These are phyloP conservation scores for Caenorhabditis japonica DNA, from an alignment of 2,888 invertebrate genomes.

Conservation along the genomic window DNA sequence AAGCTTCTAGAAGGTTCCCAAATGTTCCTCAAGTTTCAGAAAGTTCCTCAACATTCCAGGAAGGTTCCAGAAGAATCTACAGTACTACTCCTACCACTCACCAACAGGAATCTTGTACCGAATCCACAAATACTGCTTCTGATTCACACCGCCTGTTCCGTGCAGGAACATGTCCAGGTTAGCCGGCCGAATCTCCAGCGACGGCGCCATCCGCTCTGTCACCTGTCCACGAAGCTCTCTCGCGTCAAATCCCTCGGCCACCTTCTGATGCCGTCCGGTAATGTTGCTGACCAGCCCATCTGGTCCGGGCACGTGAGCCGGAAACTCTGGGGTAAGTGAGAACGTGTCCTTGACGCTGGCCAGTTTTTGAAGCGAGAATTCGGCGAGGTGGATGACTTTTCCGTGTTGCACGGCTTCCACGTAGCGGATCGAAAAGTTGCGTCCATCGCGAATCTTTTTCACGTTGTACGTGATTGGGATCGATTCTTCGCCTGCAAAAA, in stretches of 20 bases:
- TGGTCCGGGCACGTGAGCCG: slow-evolving; percentile 58
- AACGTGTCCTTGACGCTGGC: slow-evolving; percentile 58
- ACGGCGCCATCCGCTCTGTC: slow-evolving; percentile 63
- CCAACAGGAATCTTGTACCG: slow-evolving; percentile 66
- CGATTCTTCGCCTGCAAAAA: slow-evolving; percentile 56
- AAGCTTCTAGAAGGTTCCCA: background rate
- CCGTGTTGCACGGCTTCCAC: slow-evolving; percentile 68
- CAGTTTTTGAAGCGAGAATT: slow-evolving; percentile 68
- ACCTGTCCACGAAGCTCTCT: slow-evolving; percentile 62
- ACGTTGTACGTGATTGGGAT: slow-evolving; percentile 67
- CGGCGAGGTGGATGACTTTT: slow-evolving; percentile 67
- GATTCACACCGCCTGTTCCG: slow-evolving; percentile 62
- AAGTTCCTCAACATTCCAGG: no score
- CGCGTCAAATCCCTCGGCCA: slow-evolving; percentile 56
- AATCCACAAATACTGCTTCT: slow-evolving; percentile 68
- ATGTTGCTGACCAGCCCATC: slow-evolving; percentile 60
- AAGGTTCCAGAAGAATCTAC: background rate
- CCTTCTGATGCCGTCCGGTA: slow-evolving; percentile 53
- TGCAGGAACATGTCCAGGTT: slow-evolving; percentile 62
- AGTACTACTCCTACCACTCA: slow-evolving; percentile 20
- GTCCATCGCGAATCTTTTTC: slow-evolving; percentile 67
- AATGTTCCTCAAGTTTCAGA: background rate
- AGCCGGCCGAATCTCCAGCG: slow-evolving; percentile 63
- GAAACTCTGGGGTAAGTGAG: slow-evolving; percentile 63
- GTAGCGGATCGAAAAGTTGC: slow-evolving; percentile 70